These are phyloP conservation scores for Triplophysa yarkandensis DNA, from an alignment of 2,797 vertebrate species.

Conservation along the genomic window DNA sequence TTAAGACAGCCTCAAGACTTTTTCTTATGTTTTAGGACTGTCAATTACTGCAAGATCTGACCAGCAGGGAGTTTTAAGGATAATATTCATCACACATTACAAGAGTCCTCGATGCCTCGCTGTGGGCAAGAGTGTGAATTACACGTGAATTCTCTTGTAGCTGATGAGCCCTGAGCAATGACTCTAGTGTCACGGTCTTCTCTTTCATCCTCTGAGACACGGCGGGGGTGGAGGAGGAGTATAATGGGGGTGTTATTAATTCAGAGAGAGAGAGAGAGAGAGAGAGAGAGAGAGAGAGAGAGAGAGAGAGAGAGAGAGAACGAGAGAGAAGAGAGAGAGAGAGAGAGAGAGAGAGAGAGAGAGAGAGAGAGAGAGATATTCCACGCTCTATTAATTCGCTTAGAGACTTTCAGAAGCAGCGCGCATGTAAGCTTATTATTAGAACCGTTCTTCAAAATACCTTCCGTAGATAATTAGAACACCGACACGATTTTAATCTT, in stretches of 20 bases:
- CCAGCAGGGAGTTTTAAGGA: background rate
- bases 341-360: slow-evolving; percentile 50
- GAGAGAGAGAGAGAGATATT: slow-evolving; percentile 62
- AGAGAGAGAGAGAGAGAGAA: slow-evolving; percentile 43
- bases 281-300: slow-evolving; percentile 50
- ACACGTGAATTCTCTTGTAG: slow-evolving; percentile 19
- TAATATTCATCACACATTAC: background rate
- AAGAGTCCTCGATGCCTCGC: slow-evolving; percentile 66
- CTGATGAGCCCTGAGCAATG: slow-evolving; percentile 55
- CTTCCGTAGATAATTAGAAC: slow-evolving; percentile 77
- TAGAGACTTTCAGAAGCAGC: slow-evolving; percentile 69
- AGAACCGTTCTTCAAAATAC: slow-evolving; percentile 75
- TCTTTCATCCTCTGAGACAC: slow-evolving; percentile 63
- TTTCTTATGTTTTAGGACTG: background rate
- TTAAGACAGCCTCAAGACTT: background rate
- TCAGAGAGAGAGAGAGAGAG: slow-evolving; percentile 48
- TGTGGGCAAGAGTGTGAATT: slow-evolving; percentile 61
- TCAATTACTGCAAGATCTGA: background rate
- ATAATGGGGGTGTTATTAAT: slow-evolving; percentile 38
- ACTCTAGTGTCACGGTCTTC: slow-evolving; percentile 63
- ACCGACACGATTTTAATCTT: slow-evolving; percentile 79
- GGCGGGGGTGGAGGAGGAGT: slow-evolving; percentile 43
- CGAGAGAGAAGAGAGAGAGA: slow-evolving; percentile 50
- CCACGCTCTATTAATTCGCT: slow-evolving; percentile 75
- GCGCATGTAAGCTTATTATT: slow-evolving; percentile 75